Evolutionary conservation across 1,140 invertebrate genomes (phyloP), one percentile per base, ranked within the genome.

Genomic region (Magallana ariakensis): DNA sequence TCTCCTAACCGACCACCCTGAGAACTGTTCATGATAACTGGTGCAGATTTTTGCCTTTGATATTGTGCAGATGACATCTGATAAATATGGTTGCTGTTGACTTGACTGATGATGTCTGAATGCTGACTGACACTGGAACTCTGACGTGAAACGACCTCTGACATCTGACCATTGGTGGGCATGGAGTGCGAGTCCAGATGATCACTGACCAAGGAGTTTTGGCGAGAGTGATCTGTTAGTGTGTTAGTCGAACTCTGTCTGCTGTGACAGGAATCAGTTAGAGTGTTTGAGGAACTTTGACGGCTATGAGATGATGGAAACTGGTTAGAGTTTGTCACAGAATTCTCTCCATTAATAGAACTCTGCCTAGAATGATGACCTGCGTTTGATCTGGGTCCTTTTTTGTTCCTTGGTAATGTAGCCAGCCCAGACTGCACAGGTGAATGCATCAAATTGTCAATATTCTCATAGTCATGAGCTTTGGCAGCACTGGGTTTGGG

Each of bases 401-500:
- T 92, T 85, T 92, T 93, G 13, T 92, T 91, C 58, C 93, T 87
- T 53, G 93, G 93, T 58, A 94, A 89, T 22, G 93, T 94, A 26
- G 93, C 93, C 16, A 94, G 85, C 33, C 93, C 93, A 55, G 92
- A 93, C 83, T 93, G 92, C 6, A 94, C 92, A 53, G 93, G 90
- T 9, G 91, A 90, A 85, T 93, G 92, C 16, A 89, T 57, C 6
- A 88, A 81, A 75, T 86, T 88, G 22, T 92, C 91, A 19, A 89
- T 80, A 84, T 93, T 91, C 57, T 93, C 91, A 84, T 92, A 91
- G 33, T 84, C 83, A 66, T 91, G 87, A 19, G 84, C 83, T 54
- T 91, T 87, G 13, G 54, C 58, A 75, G 82, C 58, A 54, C 66
- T 87, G 22, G 91, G 84, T 81, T 88, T 91, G 19, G 93, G 92